Base-by-base conservation (phyloP, 2,888 invertebrate species). In the Tipula confusa region DNA sequence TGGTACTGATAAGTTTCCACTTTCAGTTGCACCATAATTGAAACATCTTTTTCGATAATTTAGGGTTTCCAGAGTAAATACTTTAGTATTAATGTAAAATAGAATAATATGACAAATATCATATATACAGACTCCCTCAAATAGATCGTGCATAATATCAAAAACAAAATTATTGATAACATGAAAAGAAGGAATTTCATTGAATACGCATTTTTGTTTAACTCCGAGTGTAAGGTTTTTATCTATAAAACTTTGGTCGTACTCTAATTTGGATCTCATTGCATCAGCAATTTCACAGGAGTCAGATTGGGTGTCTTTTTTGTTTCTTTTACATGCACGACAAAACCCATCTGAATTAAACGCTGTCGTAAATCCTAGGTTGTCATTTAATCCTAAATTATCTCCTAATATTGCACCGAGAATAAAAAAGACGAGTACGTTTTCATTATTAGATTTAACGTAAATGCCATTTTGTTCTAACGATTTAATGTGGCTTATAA, bases 31-130 rank as follows among this genome's bases (percentile, higher is more conserved):
- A 7, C 24, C 64, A 15, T 64, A 64, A 24, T 64, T 64, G 18
- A 64, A 64, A 64, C 64, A 18, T 36, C 9, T 64, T 64, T 64
- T 64, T 15, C 64, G 2, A 64, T 15, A 64, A 9, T 64, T 64
- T 2, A 64, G 64, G 24, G 64, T 15, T 64, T 64, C 15, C 9
- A 18, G 9, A 11, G 64, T 24, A 64, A 64, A 64, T 18, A 64
- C 9, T 64, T 64, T 64, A 15, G 9, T 64, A 6, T 64, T 64
- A 9, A 64, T 64, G 9, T 64, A 64, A 64, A 6, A 64, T 6
- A 64, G 64, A 5, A 64, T 64, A 15, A 64, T 64, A 64, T 64
- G 64, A 64, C 64, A 64, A 64, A 64, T 64, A 64, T 64, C 64
- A 15, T 64, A 64, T 6, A 64, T 24, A 15, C 24, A 64, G 15